Base-by-base conservation (phyloP, 2,888 invertebrate species). In the Cremastinae sp. region DNA sequence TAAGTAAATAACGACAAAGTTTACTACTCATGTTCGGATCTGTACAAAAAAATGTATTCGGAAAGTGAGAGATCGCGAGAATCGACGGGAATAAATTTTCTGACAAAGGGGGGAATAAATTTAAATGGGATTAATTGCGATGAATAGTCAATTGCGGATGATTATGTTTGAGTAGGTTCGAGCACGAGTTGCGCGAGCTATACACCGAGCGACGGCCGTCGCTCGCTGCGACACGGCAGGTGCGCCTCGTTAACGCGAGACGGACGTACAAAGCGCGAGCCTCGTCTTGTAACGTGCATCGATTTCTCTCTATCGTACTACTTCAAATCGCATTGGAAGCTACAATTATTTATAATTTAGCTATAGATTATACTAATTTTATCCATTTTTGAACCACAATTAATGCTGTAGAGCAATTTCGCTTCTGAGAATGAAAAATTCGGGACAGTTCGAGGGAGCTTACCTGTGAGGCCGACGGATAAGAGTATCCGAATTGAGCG, bases 401-500 rank as follows among this genome's bases (percentile, higher is more conserved):
- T n/a, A n/a, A n/a, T n/a, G n/a, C n/a, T n/a, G n/a, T n/a, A n/a
- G n/a, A n/a, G n/a, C n/a, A n/a, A n/a, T n/a, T n/a, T n/a, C n/a
- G n/a, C n/a, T n/a, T n/a, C n/a, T n/a, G 28, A 28, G 28, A 3
- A 5, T 5, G 28, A 28, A 28, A 5, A 28, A 5, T 5, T 2
- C 5, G 3, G 16, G 22, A 20, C 2, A 35, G 45, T 16, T 39
- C 35, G 55, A 59, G 28, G 55, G 20, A 70, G 47, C 93, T 92
- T 92, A 97, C 96, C 96, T 96, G 97, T 87, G 96, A 95, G 90
- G 96, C 95, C 93, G 96, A 93, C 93, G 96, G 95, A 93, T 96
- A 96, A 87, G 95, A 93, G 91, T 96, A 97, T 92, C 96, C 96
- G 91, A 96, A 96, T 92, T 97, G 96, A 90, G 96, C 94, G 91